These are phyloP conservation scores for Boleophthalmus pectinirostris DNA, from an alignment of 2,113 vertebrate species.

Conservation along the genomic window DNA sequence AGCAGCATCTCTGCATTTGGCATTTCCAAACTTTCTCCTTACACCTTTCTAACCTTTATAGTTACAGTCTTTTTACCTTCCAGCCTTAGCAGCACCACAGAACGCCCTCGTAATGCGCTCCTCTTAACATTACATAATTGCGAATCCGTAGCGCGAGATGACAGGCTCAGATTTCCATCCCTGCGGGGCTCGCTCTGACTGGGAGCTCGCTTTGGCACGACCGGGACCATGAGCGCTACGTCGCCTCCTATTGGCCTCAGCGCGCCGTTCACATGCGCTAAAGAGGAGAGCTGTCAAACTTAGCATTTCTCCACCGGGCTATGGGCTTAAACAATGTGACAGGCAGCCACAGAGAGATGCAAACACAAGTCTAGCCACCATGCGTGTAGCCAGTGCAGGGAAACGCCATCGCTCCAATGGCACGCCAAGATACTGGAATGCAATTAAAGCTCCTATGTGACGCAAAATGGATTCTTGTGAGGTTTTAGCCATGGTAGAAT, in stretches of 20 bases:
- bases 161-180: conserved; percentile 47
- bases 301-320: not conserved
- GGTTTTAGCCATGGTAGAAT: no score
- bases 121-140: conserved; percentile 45
- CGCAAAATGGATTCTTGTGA: no score
- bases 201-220: conserved; percentile 41
- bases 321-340: conserved; percentile 6
- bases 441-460: not conserved
- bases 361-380: conserved; percentile 18
- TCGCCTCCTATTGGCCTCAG: conserved; percentile 48
- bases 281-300: conserved; percentile 5
- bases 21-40: conserved; percentile 21
- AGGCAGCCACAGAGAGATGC: conserved; percentile 2
- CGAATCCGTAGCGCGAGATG: conserved; percentile 42
- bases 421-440: not conserved
- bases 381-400: not conserved
- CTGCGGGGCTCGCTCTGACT: conserved; percentile 40
- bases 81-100: not conserved
- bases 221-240: conserved; percentile 45
- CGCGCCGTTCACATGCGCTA: conserved; percentile 1
- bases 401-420: not conserved
- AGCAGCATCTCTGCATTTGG: not conserved
- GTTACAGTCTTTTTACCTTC: conserved; percentile 7
- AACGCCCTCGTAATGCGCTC: not conserved
- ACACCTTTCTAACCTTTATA: conserved; percentile 8